Evolutionary conservation across 2,888 invertebrate genomes (phyloP), one percentile per base, ranked within the genome.

Genomic region (Venusia cambrica): DNA sequence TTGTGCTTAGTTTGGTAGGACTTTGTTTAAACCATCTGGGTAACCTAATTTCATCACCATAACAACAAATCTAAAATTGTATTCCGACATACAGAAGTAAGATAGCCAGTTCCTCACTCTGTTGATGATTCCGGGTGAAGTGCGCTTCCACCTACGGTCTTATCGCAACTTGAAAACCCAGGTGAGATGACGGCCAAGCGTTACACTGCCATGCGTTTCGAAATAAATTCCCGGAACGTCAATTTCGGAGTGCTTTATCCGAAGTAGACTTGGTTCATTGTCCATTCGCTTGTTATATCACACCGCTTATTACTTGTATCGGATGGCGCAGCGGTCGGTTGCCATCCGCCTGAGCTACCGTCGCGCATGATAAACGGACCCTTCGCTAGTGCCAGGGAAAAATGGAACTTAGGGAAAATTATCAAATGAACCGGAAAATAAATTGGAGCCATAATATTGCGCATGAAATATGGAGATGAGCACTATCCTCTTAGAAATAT

Each of bases 301-400:
- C 20, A 28, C 31, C 54, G 54, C 54, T 53, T 52, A 32, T 61
- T 46, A 53, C 57, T 64, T 58, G 48, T 27, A 48, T 44, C 57
- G 39, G 51, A 54, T 37, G 26, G 54, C 51, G 25, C 33, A 22
- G 54, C 51, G 25, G 16, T 68, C 59, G 54, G 77, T 76, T 70
- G 64, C 75, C 75, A 78, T 74, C 75, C 75, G 77, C 61, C 42
- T 51, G 18, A 33, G 34, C 17, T 33, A 45, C 51, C 60, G 69
- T 63, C 66, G 63, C 66, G 78, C 75, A 73, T 79, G 68, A 73
- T 71, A 75, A 77, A 66, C 64, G 54, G 57, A 57, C 57, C 50
- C 51, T 48, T 42, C 45, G 51, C 48, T 54, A 53, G 48, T 45
- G 40, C 31, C 31, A 40, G 15, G 18, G 27, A 27, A 40, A 40